phyloP scores from a whole-genome alignment of 2,797 vertebrate species.

The Pangasius krempfi region DNA sequence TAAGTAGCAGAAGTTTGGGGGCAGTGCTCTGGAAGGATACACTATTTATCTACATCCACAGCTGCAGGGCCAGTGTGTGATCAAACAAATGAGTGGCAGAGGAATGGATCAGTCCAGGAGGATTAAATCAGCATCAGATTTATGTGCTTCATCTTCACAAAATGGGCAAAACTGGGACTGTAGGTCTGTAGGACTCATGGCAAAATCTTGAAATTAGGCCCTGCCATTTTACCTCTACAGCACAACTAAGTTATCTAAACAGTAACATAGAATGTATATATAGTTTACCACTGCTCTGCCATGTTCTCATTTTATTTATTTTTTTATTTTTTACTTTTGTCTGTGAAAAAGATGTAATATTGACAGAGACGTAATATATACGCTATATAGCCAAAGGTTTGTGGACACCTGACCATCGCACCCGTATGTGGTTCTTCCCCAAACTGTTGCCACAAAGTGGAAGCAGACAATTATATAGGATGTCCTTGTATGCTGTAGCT shows the following conservation, averaged over 20 bases:
- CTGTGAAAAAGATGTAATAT: neutral
- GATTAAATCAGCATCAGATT: neutral
- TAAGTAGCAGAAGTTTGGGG: constrained; percentile 40
- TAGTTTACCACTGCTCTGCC: neutral
- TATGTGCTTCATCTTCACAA: neutral
- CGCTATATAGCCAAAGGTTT: neutral
- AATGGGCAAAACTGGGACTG: neutral
- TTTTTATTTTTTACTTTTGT: neutral
- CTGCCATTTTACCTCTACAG: neutral
- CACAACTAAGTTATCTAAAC: neutral
- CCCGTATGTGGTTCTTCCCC: neutral
- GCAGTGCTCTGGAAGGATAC: constrained; percentile 15
- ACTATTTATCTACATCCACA: constrained; percentile 40
- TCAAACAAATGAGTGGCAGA: neutral
- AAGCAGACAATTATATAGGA: neutral
- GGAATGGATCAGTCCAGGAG: neutral
- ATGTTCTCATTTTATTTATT: neutral
- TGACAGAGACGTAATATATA: neutral
- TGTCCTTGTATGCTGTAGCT: neutral
- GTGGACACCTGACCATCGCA: neutral
- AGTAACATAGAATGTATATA: neutral
- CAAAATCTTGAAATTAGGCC: neutral
- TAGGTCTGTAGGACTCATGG: neutral
- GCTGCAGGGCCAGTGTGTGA: constrained; percentile 30
- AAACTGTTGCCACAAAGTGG: neutral